These are phyloP conservation scores for Brachirus orientalis DNA, from an alignment of 2,113 vertebrate species.

Conservation along the genomic window DNA sequence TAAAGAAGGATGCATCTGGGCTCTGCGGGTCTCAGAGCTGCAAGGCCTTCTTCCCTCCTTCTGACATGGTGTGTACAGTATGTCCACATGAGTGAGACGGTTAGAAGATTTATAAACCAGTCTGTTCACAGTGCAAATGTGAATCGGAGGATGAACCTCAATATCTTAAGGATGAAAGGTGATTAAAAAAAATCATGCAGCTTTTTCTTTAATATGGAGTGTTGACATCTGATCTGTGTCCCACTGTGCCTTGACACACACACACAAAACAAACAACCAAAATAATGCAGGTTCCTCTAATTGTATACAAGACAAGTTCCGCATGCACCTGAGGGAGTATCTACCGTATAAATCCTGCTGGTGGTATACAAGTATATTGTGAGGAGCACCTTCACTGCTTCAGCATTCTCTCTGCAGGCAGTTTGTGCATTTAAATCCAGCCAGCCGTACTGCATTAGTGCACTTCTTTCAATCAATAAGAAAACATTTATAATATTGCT, in stretches of 20 bases:
- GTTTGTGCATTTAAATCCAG: constrained; percentile 15
- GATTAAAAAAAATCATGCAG: no score
- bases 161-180: constrained; percentile 39
- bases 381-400: constrained; percentile 1
- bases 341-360: no score
- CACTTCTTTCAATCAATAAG: constrained; percentile 56
- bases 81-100: constrained; percentile 35
- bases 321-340: constrained; percentile 14
- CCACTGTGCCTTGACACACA: constrained; percentile 5
- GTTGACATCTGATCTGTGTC: constrained; percentile 25
- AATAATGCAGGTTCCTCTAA: not conserved
- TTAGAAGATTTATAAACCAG: constrained; percentile 44
- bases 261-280: not conserved
- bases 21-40: constrained; percentile 27
- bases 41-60: constrained; percentile 5
- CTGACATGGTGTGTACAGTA: constrained; percentile 26
- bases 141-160: no score
- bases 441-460: no score
- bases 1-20: constrained; percentile 30
- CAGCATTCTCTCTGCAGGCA: constrained; percentile 14
- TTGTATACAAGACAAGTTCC: constrained; percentile 1
- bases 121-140: constrained; percentile 32
- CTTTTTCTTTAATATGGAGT: constrained; percentile 28
- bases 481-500: constrained; percentile 53
- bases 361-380: not conserved